phyloP scores from a whole-genome alignment of 2,113 vertebrate genomes.

The Zeus faber region DNA sequence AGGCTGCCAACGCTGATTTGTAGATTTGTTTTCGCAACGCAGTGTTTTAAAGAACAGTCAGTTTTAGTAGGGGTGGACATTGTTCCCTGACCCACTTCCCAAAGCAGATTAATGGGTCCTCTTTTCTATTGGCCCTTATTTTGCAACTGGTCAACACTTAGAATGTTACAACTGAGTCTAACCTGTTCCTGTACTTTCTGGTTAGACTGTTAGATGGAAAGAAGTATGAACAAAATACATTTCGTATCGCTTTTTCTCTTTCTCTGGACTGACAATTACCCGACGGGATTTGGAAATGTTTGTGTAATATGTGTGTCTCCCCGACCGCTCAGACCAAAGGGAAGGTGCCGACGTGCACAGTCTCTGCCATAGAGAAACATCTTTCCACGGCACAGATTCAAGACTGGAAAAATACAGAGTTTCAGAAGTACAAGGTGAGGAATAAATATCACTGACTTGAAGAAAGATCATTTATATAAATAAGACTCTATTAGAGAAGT shows the following conservation, averaged over 20 bases:
- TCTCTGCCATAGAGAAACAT: slow-evolving; percentile 78
- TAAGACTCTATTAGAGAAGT: too few relatives aligned
- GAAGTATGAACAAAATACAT: slow-evolving; percentile 8
- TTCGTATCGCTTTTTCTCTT: too few relatives aligned
- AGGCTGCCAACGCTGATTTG: slow-evolving; percentile 3
- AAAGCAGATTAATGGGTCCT: slow-evolving; percentile 64
- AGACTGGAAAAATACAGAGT: slow-evolving; percentile 72
- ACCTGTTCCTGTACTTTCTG: neutral
- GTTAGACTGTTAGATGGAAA: neutral
- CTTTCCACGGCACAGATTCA: slow-evolving; percentile 73
- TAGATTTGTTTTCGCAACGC: slow-evolving; percentile 26
- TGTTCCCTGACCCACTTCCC: slow-evolving; percentile 72
- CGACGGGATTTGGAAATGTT: neutral
- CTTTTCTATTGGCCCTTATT: slow-evolving; percentile 30
- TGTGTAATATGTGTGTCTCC: neutral
- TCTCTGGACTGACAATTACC: too few relatives aligned
- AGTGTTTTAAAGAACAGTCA: slow-evolving; percentile 34
- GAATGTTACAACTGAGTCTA: too few relatives aligned
- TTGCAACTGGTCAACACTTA: slow-evolving; percentile 41
- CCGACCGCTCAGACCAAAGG: slow-evolving; percentile 75
- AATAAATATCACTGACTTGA: neutral
- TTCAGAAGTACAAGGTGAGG: slow-evolving; percentile 83
- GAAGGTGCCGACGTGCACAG: slow-evolving; percentile 76
- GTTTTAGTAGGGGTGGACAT: slow-evolving; percentile 42
- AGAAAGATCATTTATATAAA: neutral